phyloP scores from a whole-genome alignment of 2,888 invertebrate genomes.

The Pachymerium ferrugineum region DNA sequence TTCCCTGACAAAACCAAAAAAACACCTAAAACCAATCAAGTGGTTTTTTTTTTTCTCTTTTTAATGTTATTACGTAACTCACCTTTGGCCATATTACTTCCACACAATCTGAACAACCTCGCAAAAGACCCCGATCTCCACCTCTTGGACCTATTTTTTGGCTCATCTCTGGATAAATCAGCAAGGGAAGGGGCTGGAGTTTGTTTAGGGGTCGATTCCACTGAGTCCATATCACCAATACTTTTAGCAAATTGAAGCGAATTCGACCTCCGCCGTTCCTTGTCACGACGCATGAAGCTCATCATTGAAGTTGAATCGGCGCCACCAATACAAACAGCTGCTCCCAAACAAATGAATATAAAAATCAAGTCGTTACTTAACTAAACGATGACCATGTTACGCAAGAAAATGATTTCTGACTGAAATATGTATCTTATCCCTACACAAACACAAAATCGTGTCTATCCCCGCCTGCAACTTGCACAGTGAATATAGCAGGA shows the following conservation, averaged over 20 bases:
- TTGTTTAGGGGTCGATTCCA: not conserved
- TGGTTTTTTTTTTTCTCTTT: too few species aligned
- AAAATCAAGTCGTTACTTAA: not conserved
- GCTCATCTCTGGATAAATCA: not conserved
- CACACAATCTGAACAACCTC: conserved; percentile 29
- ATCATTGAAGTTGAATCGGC: not conserved
- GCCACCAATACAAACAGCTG: not conserved
- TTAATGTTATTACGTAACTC: too few species aligned
- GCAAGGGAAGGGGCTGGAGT: not conserved
- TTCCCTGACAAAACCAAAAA: too few species aligned
- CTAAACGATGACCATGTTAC: too few species aligned
- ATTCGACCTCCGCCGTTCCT: not conserved
- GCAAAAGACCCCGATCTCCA: conserved; percentile 30
- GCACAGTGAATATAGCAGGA: not conserved
- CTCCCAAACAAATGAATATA: not conserved
- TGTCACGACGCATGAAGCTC: conserved; percentile 13
- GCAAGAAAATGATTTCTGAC: too few species aligned
- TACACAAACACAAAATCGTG: not conserved
- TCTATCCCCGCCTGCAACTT: not conserved
- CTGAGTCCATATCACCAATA: not conserved
- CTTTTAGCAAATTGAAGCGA: not conserved
- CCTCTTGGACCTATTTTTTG: conserved; percentile 17
- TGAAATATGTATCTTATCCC: not conserved
- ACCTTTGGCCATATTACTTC: conserved; percentile 31
- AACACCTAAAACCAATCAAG: too few species aligned